These are phyloP conservation scores for Pteropus rufus DNA, from an alignment of 2,797 vertebrate genomes.

Conservation along the genomic window DNA sequence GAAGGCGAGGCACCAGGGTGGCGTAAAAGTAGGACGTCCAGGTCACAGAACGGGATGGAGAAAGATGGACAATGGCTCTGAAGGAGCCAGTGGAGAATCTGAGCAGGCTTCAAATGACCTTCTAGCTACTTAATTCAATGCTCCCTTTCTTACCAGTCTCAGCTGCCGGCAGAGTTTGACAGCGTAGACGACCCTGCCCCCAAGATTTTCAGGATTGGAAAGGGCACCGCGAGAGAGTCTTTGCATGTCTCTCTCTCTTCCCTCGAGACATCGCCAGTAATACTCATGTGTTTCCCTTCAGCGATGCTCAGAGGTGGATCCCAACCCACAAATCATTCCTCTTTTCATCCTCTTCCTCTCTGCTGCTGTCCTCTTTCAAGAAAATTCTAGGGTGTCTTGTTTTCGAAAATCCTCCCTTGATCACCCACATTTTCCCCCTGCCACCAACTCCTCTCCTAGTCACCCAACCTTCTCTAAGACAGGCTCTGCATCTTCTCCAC, in stretches of 20 bases:
- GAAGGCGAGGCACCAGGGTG: background rate
- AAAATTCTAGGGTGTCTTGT: background rate
- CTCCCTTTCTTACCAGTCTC: background rate
- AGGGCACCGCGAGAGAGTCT: background rate
- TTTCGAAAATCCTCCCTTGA: background rate
- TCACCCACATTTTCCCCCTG: background rate
- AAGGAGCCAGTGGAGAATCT: background rate
- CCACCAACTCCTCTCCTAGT: background rate
- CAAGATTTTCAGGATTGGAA: background rate
- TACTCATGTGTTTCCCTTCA: background rate
- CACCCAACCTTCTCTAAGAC: background rate
- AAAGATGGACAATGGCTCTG: background rate
- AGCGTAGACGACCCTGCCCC: background rate
- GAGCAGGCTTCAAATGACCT: background rate
- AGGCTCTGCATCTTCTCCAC: background rate
- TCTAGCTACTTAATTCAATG: background rate
- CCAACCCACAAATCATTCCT: background rate
- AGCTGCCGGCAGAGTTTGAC: background rate
- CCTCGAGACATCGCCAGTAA: background rate
- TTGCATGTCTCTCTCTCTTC: background rate
- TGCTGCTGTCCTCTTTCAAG: background rate
- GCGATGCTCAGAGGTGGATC: background rate
- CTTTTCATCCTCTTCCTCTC: background rate
- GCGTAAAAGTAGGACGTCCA: background rate
- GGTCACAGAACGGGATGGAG: background rate